Conservation (phyloP, 1,140 invertebrate species). For the Bombyx mori region ASM3026992v2 NC_085127.1:4506501-4507000, state of each 20-base stretch:
- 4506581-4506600: background rate
- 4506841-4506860: slow-evolving; percentile 23
- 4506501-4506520: too few relatives aligned
- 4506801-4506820: slow-evolving; percentile 5
- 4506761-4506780: background rate
- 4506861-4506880: slow-evolving; percentile 24
- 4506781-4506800: background rate
- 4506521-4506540: background rate
- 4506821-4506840: slow-evolving; percentile 1
- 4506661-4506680: too few relatives aligned
- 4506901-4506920: slow-evolving; percentile 1
- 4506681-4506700: too few relatives aligned
- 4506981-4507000: too few relatives aligned
- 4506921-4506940: too few relatives aligned
- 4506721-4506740: too few relatives aligned
- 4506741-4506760: background rate
- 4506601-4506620: background rate
- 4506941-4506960: too few relatives aligned
- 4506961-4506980: too few relatives aligned
- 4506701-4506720: too few relatives aligned
- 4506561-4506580: background rate
- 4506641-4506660: too few relatives aligned
- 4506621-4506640: background rate
- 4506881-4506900: slow-evolving; percentile 43
- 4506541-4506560: background rate